Conservation (phyloP, 1,140 invertebrate genomes). For the Pygmarrhopalites habei region DNA sequence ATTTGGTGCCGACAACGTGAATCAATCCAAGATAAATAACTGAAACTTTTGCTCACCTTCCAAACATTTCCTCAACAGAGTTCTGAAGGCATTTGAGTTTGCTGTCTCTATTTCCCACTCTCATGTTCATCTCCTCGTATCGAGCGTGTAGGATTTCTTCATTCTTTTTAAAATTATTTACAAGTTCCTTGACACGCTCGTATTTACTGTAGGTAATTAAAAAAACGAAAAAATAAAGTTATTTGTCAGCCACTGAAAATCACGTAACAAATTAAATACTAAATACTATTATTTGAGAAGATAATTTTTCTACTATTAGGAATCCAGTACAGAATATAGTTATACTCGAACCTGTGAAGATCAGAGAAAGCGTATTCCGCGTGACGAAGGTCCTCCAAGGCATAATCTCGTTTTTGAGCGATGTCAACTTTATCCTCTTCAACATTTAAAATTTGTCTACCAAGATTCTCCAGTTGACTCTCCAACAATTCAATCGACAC, state of each 20-base stretch:
- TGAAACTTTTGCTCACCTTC: constrained; percentile 7
- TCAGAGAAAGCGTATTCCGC: constrained; percentile 31
- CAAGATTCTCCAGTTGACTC: neutral
- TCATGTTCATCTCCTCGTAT: constrained; percentile 20
- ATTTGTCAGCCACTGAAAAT: too few relatives aligned
- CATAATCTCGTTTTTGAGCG: constrained; percentile 17
- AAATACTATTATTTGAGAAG: too few relatives aligned
- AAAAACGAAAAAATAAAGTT: too few relatives aligned
- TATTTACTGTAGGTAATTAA: constrained; percentile 14
- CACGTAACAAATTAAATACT: too few relatives aligned
- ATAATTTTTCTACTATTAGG: too few relatives aligned
- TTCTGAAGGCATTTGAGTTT: constrained; percentile 17
- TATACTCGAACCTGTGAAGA: constrained; percentile 30
- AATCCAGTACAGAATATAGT: too few relatives aligned
- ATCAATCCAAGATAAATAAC: too few relatives aligned
- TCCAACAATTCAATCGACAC: neutral
- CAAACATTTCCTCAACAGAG: constrained; percentile 13
- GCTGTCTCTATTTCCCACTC: constrained; percentile 14
- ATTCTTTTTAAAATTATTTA: constrained; percentile 24
- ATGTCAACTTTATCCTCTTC: neutral
- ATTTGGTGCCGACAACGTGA: too few relatives aligned
- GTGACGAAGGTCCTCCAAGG: constrained; percentile 26
- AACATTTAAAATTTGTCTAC: neutral
- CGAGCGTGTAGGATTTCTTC: constrained; percentile 14
- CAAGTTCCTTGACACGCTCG: constrained; percentile 9